Evolutionary conservation across 1,140 invertebrate species (phyloP), one percentile per base, ranked within the genome.

Genomic region (Ptiloglossa arizonensis): DNA sequence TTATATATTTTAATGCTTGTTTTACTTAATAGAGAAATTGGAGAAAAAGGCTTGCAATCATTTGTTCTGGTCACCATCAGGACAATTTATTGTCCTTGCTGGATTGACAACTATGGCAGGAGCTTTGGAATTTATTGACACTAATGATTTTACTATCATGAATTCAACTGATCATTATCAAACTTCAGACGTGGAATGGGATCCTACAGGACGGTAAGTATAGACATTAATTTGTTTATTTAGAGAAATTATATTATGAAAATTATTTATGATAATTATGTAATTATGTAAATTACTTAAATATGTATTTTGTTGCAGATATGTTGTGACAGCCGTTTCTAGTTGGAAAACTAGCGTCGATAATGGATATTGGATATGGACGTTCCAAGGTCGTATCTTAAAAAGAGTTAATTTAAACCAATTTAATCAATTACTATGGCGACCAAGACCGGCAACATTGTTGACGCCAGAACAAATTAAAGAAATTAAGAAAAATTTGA

Each of bases 111-210:
- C 95, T 63, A 97, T 98, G 89, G 97, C 97, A 91, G 97, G 98
- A 24, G 96, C 96, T 44, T 92, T 99, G 75, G 98, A 99, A 91
- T 99, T 99, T 90, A 95, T 99, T 27, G 98, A 99, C 89, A 98
- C 98, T 0, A 96, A 96, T 82, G 98, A 99, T 90, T 98, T 99
- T 90, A 96, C 98, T 2, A 95, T 98, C 5, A 99, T 98, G 97
- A 96, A 97, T 85, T 95, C 96, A 2, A 96, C 96, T 0, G 98
- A 99, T 91, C 98, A 99, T 93, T 99, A 98, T 92, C 95, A 97
- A 94, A 96, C 96, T 85, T 98, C 97, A 0, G 98, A 99, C 88
- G 97, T 99, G 4, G 98, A 99, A 91, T 99, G 99, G 99, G 99
- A 99, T 93, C 98, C 99, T 8, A 99, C 98, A 38, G 99, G 99